phyloP scores from a whole-genome alignment of 1,140 invertebrate genomes.

The Aphaenogaster floridana region DNA sequence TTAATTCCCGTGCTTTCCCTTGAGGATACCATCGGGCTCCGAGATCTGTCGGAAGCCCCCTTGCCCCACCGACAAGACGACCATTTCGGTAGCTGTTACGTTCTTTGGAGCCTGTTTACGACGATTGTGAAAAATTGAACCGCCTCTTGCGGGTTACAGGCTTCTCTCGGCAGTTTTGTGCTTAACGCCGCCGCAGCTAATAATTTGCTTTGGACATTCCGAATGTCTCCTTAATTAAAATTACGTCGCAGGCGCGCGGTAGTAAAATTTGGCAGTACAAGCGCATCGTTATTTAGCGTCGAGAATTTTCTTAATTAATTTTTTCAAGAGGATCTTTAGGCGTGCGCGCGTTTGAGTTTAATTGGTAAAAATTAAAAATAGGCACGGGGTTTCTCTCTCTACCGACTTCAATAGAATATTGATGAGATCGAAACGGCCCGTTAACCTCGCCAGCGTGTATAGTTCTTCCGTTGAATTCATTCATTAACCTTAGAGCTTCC shows the following conservation, averaged over 20 bases:
- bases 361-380: conserved; percentile 23
- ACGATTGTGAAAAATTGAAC: conserved; percentile 61
- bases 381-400: background rate
- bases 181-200: conserved; percentile 36
- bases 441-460: background rate
- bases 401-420: conserved; percentile 1
- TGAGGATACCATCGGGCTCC: conserved; percentile 11
- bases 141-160: background rate
- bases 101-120: conserved; percentile 48
- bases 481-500: conserved; percentile 47
- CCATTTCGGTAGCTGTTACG: conserved; percentile 64
- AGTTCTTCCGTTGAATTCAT: conserved; percentile 41
- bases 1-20: conserved; percentile 63
- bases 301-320: conserved; percentile 21
- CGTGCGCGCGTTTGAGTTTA: background rate
- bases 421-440: background rate
- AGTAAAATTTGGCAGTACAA: conserved; percentile 50
- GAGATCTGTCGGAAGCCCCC: background rate
- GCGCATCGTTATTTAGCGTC: conserved; percentile 38
- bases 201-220: conserved; percentile 59
- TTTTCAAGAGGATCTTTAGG: no score
- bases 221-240: conserved; percentile 55
- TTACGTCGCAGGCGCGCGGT: conserved; percentile 16
- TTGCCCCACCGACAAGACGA: background rate
- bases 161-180: background rate